Evolutionary conservation across 2,797 vertebrate species (phyloP).

Genomic region (Telmatherina bonti): DNA sequence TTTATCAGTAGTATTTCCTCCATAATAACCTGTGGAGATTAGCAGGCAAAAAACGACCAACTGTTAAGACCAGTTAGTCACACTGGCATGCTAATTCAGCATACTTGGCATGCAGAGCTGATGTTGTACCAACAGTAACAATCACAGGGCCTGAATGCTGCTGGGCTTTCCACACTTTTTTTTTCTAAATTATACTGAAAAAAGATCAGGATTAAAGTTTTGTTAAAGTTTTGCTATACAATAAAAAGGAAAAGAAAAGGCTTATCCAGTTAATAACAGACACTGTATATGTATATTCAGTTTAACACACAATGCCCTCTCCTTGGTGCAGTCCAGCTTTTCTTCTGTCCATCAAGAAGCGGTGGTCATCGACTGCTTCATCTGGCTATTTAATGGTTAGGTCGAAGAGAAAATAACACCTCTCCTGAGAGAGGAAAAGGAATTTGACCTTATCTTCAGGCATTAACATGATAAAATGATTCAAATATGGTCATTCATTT

Average conservation of each 20-base stretch:
- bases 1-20: constrained; percentile 38
- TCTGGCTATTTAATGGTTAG: too few relatives aligned
- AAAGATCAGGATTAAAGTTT: constrained; percentile 23
- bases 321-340: background rate
- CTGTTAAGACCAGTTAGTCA: constrained; percentile 56
- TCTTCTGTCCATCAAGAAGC: too few relatives aligned
- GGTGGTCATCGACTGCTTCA: too few relatives aligned
- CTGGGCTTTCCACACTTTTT: constrained; percentile 49
- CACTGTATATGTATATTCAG: background rate
- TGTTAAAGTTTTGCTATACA: constrained; percentile 5
- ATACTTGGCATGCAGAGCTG: constrained; percentile 57
- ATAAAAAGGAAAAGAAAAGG: background rate
- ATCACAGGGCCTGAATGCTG: constrained; percentile 44
- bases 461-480: too few relatives aligned
- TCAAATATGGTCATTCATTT: too few relatives aligned
- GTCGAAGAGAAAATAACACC: too few relatives aligned
- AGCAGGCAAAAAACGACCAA: constrained; percentile 55
- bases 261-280: background rate
- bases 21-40: constrained; percentile 61
- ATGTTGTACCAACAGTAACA: constrained; percentile 62
- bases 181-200: constrained; percentile 47
- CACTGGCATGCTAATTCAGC: constrained; percentile 63
- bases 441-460: too few relatives aligned
- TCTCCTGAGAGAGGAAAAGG: too few relatives aligned
- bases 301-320: background rate